Conservation (phyloP, 2,888 invertebrate genomes). For the Ichneumon xanthorius region DNA sequence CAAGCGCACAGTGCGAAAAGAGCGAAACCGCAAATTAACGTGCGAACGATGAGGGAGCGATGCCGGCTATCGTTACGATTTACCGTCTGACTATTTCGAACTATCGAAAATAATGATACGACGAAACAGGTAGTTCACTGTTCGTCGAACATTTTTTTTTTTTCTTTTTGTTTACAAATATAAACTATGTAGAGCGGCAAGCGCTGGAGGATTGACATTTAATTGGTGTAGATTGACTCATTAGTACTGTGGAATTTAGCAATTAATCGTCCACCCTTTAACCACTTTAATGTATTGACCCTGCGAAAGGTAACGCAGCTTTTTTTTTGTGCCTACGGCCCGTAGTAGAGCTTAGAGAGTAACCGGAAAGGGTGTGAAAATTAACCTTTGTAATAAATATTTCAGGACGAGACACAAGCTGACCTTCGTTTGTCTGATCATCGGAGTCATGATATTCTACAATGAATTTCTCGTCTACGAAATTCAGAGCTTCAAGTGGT, state of each 20-base stretch:
- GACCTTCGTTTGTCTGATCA: slow-evolving; percentile 71
- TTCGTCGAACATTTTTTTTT: slow-evolving; percentile 20
- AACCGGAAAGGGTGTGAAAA: neutral
- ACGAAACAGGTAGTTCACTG: slow-evolving; percentile 61
- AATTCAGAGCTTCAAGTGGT: slow-evolving; percentile 86
- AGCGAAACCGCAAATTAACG: slow-evolving; percentile 13
- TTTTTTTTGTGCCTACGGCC: neutral
- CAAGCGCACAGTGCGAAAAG: slow-evolving; percentile 37
- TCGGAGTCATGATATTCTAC: slow-evolving; percentile 83
- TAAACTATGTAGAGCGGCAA: neutral
- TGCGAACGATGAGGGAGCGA: slow-evolving; percentile 42
- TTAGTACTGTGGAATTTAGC: neutral
- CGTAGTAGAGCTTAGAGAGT: neutral
- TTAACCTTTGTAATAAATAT: slow-evolving; percentile 37
- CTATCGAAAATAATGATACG: slow-evolving; percentile 59
- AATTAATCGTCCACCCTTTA: neutral
- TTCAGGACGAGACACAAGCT: slow-evolving; percentile 76
- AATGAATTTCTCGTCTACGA: slow-evolving; percentile 87
- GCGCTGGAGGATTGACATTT: neutral
- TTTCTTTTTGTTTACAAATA: neutral
- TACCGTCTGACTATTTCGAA: slow-evolving; percentile 35
- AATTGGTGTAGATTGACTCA: neutral
- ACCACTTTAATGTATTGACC: neutral
- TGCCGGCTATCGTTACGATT: slow-evolving; percentile 38
- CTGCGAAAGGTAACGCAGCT: neutral